Evolutionary conservation across 2,113 vertebrate species (phyloP).

Genomic region (Dasyurus viverrinus): DNA sequence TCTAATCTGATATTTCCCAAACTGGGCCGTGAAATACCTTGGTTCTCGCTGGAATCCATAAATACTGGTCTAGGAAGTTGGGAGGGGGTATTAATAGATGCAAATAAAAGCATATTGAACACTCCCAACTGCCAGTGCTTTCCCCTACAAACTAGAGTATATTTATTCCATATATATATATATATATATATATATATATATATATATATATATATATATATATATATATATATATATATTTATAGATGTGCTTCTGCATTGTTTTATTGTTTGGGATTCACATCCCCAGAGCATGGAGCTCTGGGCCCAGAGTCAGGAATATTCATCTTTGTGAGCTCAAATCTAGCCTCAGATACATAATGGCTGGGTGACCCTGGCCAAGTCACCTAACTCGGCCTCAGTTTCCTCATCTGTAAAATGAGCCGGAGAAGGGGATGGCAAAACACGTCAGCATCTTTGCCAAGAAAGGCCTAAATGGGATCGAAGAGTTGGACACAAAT

Average conservation of each 20-base stretch:
- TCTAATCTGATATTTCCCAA: not conserved
- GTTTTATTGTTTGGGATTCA: not conserved
- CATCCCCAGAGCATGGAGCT: not conserved
- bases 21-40: not conserved
- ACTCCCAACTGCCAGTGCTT: not conserved
- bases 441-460: not conserved
- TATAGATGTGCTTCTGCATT: not conserved
- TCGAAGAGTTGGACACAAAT: not conserved
- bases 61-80: not conserved
- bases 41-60: not conserved
- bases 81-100: not conserved
- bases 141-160: not conserved
- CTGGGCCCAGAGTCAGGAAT: not conserved
- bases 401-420: not conserved
- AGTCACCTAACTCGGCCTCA: not conserved
- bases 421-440: not conserved
- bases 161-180: not conserved
- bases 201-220: too few species aligned
- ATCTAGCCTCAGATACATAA: not conserved
- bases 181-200: too few species aligned
- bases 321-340: not conserved
- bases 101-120: not conserved
- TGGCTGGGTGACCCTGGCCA: not conserved
- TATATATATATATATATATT: too few species aligned
- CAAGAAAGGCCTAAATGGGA: not conserved